These are phyloP conservation scores for Eupithecia vulgata DNA, from an alignment of 2,888 invertebrate genomes.

Conservation along the genomic window DNA sequence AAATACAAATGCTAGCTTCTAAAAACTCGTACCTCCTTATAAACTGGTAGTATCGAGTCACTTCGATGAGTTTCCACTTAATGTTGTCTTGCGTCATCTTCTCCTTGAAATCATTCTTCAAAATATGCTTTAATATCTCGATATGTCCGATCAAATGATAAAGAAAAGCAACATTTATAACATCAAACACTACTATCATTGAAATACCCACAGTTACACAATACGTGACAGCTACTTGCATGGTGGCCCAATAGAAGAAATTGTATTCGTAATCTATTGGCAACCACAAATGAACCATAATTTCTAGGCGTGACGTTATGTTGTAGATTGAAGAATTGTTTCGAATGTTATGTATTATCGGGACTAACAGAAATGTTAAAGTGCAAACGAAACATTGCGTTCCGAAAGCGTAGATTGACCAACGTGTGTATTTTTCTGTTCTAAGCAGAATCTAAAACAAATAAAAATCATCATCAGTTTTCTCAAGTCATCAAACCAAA, in stretches of 20 bases:
- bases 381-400: conserved; percentile 28
- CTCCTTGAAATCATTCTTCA: conserved; percentile 42
- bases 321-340: conserved; percentile 49
- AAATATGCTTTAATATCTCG: conserved; percentile 49
- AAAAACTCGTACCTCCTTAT: conserved; percentile 48
- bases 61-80: conserved; percentile 45
- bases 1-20: too few species aligned
- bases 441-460: conserved; percentile 36
- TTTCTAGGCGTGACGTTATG: conserved; percentile 50
- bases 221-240: conserved; percentile 48
- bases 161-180: conserved; percentile 50
- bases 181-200: conserved; percentile 48
- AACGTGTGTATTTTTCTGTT: conserved; percentile 38
- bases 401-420: conserved; percentile 29
- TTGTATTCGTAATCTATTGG: conserved; percentile 58
- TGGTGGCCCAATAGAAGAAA: conserved; percentile 48
- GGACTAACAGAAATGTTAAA: conserved; percentile 33
- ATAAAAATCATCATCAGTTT: neutral
- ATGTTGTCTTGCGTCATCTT: conserved; percentile 44
- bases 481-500: neutral
- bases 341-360: conserved; percentile 39
- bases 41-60: conserved; percentile 54
- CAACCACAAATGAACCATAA: conserved; percentile 53
- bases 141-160: conserved; percentile 58
- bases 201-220: conserved; percentile 22